phyloP scores from a whole-genome alignment of 2,797 vertebrate species.

The Buphagus erythrorhynchus region DNA sequence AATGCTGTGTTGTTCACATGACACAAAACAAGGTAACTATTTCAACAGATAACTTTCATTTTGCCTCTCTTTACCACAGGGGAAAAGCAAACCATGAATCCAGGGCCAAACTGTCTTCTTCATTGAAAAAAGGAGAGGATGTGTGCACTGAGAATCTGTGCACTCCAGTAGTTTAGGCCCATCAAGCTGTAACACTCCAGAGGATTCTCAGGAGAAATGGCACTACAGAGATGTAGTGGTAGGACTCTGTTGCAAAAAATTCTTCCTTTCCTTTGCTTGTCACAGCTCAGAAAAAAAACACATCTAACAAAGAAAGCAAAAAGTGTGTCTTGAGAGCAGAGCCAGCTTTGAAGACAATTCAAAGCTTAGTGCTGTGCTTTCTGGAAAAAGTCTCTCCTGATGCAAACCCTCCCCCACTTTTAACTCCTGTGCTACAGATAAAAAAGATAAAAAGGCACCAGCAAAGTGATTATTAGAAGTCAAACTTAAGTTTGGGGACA shows the following conservation, averaged over 20 bases:
- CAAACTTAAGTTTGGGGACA: not conserved
- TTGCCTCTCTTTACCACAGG: not conserved
- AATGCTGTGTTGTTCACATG: not conserved
- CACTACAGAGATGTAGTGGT: not conserved
- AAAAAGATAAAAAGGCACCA: not conserved
- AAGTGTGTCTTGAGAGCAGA: not conserved
- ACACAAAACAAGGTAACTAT: not conserved
- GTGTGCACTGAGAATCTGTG: not conserved
- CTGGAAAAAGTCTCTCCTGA: not conserved
- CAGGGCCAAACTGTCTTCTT: not conserved
- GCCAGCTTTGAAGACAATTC: conserved; percentile 18
- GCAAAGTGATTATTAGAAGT: not conserved
- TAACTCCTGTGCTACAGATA: not conserved
- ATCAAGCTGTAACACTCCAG: not conserved
- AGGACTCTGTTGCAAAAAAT: not conserved
- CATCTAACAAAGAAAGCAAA: not conserved
- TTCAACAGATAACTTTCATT: not conserved
- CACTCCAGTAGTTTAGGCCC: not conserved
- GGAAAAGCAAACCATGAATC: not conserved
- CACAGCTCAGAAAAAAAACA: not conserved
- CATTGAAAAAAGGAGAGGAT: not conserved
- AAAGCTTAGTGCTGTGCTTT: not conserved
- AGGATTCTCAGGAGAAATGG: not conserved
- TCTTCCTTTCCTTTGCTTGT: not conserved
- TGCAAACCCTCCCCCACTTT: not conserved